phyloP scores from a whole-genome alignment of 2,888 invertebrate genomes.

The Cremastobaeus sp. region DNA sequence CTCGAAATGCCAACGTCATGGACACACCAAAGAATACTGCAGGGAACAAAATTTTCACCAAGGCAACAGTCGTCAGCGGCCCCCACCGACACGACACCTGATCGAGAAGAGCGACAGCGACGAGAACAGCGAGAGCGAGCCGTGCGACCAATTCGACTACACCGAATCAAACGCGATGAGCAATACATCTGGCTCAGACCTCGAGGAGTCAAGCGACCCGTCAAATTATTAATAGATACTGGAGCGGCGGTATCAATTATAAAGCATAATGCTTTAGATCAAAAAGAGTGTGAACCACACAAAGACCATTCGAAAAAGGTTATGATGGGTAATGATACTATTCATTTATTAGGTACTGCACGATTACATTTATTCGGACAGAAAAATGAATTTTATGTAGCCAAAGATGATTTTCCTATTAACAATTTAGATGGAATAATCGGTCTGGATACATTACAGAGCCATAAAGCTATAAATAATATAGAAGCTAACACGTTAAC shows the following conservation, averaged over 20 bases:
- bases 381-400: background rate
- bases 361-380: background rate
- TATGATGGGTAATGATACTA: background rate
- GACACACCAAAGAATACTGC: constrained; percentile 12
- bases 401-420: constrained; percentile 8
- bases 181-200: constrained; percentile 15
- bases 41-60: background rate
- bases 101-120: background rate
- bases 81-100: constrained; percentile 4
- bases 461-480: background rate
- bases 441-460: background rate
- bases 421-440: constrained; percentile 2
- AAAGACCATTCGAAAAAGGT: constrained; percentile 1
- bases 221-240: constrained; percentile 5
- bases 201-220: constrained; percentile 5
- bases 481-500: background rate
- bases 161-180: background rate
- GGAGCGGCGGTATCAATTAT: constrained; percentile 8
- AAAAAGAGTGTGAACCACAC: background rate
- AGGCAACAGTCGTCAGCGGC: background rate
- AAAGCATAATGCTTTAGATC: background rate
- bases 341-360: background rate
- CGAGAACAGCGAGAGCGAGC: background rate
- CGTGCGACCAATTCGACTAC: constrained; percentile 1
- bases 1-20: background rate